Evolutionary conservation across 2,888 invertebrate genomes (phyloP).

Genomic region (Ichneumoninae sp.): DNA sequence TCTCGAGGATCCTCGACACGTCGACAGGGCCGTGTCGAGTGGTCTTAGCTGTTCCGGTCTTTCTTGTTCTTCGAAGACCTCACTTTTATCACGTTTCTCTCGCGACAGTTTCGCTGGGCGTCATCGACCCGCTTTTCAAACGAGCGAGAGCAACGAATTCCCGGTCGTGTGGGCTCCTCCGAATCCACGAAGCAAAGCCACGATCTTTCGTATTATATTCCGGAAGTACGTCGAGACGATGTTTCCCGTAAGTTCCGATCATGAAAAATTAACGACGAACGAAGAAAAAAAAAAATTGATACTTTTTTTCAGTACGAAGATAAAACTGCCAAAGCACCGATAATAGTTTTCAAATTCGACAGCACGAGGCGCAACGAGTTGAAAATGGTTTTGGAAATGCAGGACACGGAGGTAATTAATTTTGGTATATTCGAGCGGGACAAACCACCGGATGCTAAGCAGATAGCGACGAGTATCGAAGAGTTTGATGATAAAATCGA

Average conservation of each 20-base stretch:
- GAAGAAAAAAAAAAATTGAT: not conserved
- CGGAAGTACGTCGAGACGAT: constrained; percentile 77
- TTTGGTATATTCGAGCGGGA: constrained; percentile 82
- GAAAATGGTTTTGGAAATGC: constrained; percentile 79
- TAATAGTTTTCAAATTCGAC: constrained; percentile 82
- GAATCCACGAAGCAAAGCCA: constrained; percentile 78
- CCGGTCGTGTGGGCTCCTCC: constrained; percentile 80
- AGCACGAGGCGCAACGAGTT: constrained; percentile 80
- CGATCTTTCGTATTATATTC: constrained; percentile 79
- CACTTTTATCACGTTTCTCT: constrained; percentile 15
- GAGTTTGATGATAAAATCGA: constrained; percentile 76
- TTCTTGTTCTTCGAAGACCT: constrained; percentile 15
- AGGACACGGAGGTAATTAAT: constrained; percentile 78
- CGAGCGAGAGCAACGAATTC: constrained; percentile 72
- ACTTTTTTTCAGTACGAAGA: constrained; percentile 78
- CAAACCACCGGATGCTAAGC: constrained; percentile 79
- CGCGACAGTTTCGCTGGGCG: constrained; percentile 75
- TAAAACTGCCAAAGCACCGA: constrained; percentile 76
- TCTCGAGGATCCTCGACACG: constrained; percentile 11
- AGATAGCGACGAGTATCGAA: constrained; percentile 78
- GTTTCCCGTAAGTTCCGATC: constrained; percentile 74
- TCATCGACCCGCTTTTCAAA: constrained; percentile 76
- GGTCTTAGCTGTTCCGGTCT: constrained; percentile 12
- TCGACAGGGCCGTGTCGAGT: constrained; percentile 46
- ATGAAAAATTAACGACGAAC: not conserved